Evolutionary conservation across 2,888 invertebrate species (phyloP).

Genomic region (Oscheius sp.): DNA sequence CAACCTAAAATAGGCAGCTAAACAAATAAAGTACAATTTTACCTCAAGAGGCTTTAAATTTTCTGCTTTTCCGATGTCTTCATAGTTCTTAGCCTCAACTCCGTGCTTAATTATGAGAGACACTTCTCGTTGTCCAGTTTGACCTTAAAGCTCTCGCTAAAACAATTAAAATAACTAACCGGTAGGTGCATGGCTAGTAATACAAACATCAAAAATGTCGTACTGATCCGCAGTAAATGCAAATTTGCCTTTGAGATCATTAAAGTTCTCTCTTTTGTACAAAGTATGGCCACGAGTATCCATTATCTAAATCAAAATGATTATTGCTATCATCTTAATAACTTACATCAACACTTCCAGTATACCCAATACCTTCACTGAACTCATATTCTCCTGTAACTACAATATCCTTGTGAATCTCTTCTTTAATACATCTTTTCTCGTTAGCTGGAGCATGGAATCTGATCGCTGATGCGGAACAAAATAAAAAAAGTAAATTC

Average conservation of each 20-base stretch:
- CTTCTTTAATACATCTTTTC: slow-evolving; percentile 93
- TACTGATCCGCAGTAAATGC: slow-evolving; percentile 95
- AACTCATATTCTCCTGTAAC: slow-evolving; percentile 94
- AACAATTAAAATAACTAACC: slow-evolving; percentile 33
- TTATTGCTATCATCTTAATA: background rate
- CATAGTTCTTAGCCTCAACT: slow-evolving; percentile 95
- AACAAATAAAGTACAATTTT: too few relatives aligned
- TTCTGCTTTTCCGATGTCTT: slow-evolving; percentile 94
- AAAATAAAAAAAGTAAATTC: slow-evolving; percentile 26
- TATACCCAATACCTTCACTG: slow-evolving; percentile 86
- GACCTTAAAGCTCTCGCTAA: background rate
- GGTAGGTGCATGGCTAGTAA: slow-evolving; percentile 74
- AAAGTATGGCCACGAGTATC: slow-evolving; percentile 93
- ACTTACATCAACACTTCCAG: slow-evolving; percentile 76
- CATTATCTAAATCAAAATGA: slow-evolving; percentile 76
- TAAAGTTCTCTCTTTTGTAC: slow-evolving; percentile 83
- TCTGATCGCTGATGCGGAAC: slow-evolving; percentile 65
- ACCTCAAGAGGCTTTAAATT: slow-evolving; percentile 94
- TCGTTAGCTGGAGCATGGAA: slow-evolving; percentile 88
- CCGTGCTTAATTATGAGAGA: slow-evolving; percentile 88
- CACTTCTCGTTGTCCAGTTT: slow-evolving; percentile 79
- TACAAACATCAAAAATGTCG: slow-evolving; percentile 96
- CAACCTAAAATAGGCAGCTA: slow-evolving; percentile 75
- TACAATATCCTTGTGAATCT: slow-evolving; percentile 92
- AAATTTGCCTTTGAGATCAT: slow-evolving; percentile 85